Percentiles rank a stretch among this genome's conserved stretches.
These are phyloP conservation scores for Pomatostomus ruficeps DNA, from an alignment of 2,113 vertebrate species.

Conservation along the genomic window DNA sequence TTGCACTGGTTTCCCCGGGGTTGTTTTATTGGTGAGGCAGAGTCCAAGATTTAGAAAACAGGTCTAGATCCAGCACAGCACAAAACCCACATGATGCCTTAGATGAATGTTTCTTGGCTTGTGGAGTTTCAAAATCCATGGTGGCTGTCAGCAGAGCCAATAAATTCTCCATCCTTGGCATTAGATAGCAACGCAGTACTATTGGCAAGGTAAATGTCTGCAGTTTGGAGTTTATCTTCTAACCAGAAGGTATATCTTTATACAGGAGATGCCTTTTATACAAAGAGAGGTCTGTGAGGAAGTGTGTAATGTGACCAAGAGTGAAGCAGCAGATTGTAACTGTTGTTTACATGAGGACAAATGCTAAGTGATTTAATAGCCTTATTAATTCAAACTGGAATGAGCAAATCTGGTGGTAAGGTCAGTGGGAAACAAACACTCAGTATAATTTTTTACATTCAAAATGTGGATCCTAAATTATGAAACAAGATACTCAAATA, in stretches of 20 bases:
- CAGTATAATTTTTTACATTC: neutral
- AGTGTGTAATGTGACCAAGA: neutral
- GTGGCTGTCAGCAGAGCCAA: neutral
- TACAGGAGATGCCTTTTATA: neutral
- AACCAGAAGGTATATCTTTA: neutral
- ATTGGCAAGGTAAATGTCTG: neutral
- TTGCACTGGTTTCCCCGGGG: neutral
- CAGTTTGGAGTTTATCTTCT: neutral
- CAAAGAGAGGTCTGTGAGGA: neutral
- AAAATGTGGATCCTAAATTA: neutral
- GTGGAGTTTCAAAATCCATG: neutral
- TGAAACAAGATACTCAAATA: neutral
- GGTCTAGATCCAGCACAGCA: neutral
- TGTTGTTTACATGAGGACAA: neutral
- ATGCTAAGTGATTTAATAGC: neutral
- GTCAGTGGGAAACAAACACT: neutral
- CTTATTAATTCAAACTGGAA: neutral
- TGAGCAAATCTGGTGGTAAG: neutral
- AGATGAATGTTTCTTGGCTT: slow-evolving; percentile 1
- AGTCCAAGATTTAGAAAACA: neutral
- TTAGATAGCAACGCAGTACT: neutral
- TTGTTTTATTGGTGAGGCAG: neutral
- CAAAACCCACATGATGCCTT: neutral
- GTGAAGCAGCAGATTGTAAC: neutral
- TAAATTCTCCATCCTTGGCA: neutral